These are phyloP conservation scores for Crotophaga sulcirostris DNA, from an alignment of 2,113 vertebrate species.

Conservation along the genomic window DNA sequence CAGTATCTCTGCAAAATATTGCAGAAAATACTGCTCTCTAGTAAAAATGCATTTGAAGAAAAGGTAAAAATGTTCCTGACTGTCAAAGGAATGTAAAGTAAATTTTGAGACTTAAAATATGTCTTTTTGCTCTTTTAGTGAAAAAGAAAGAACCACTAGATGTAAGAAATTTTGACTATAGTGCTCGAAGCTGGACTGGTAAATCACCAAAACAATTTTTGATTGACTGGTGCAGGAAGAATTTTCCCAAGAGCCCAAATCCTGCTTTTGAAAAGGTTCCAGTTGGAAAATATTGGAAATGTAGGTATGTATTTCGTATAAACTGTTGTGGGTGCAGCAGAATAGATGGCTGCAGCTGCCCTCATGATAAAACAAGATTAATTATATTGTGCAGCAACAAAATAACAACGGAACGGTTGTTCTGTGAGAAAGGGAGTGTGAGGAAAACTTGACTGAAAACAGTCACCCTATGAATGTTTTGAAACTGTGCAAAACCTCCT, in stretches of 20 bases:
- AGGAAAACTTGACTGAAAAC: no score
- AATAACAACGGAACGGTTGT: no score
- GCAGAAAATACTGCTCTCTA: background rate
- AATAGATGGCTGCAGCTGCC: no score
- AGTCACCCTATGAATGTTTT: no score
- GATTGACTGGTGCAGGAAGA: conserved; percentile 97
- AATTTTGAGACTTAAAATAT: background rate
- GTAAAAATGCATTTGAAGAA: background rate
- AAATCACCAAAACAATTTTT: conserved; percentile 99
- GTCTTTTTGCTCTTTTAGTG: conserved; percentile 46
- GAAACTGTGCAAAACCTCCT: no score
- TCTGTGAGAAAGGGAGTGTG: no score
- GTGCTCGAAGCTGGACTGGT: conserved; percentile 95
- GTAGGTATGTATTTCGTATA: conserved; percentile 81
- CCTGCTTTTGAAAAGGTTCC: conserved; percentile 92
- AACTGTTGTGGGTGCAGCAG: no score
- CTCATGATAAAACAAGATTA: no score
- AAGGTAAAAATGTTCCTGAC: background rate
- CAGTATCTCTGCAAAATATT: background rate
- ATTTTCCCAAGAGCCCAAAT: conserved; percentile 91
- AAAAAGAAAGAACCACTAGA: conserved; percentile 90
- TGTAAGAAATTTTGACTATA: conserved; percentile 95
- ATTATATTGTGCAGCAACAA: no score
- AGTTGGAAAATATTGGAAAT: conserved; percentile 92
- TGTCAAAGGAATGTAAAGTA: background rate